phyloP scores from a whole-genome alignment of 2,113 vertebrate species.

The Spea bombifrons region DNA sequence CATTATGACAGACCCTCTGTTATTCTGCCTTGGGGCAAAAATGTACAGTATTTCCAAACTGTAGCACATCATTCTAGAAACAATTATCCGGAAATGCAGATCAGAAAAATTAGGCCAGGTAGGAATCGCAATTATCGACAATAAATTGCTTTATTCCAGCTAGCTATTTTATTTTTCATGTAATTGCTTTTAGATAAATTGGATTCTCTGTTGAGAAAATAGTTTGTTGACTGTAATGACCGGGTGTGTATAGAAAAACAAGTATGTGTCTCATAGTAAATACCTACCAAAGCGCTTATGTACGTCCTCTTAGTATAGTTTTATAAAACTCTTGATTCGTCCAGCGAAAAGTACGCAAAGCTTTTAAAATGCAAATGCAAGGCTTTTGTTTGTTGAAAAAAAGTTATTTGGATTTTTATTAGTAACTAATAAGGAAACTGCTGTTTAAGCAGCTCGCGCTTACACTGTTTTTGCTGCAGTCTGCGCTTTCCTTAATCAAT shows the following conservation, averaged over 20 bases:
- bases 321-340: neutral
- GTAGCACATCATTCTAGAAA: slow-evolving; percentile 3
- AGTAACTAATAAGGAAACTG: neutral
- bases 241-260: neutral
- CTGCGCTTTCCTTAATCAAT: neutral
- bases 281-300: neutral
- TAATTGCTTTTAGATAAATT: slow-evolving; percentile 47
- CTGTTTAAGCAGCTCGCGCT: no score
- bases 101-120: slow-evolving; percentile 32
- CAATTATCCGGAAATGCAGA: slow-evolving; percentile 30
- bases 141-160: slow-evolving; percentile 37
- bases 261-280: neutral
- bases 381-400: neutral
- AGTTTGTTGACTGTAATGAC: neutral
- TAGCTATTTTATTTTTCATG: slow-evolving; percentile 22
- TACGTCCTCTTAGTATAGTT: no score
- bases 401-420: neutral
- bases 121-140: slow-evolving; percentile 45
- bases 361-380: neutral
- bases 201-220: slow-evolving; percentile 20
- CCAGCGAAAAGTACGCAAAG: neutral
- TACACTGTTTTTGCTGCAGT: neutral
- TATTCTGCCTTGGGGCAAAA: slow-evolving; percentile 25
- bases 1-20: neutral
- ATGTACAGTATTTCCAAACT: slow-evolving; percentile 16